Base-by-base conservation (phyloP, 2,888 invertebrate species). In the Tenthredo amoena region DNA sequence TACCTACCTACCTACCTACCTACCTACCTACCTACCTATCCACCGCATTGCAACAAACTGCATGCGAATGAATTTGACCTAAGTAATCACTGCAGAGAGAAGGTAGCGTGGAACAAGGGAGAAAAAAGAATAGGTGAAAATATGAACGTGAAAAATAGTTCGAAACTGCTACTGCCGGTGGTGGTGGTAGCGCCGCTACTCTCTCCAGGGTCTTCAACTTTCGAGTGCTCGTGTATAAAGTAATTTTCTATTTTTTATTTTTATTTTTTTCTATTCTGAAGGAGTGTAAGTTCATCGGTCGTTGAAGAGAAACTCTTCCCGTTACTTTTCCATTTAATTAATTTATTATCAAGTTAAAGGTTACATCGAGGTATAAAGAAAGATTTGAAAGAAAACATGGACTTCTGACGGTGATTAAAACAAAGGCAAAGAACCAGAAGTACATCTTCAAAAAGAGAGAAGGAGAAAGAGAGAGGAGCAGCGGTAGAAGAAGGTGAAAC, bases 361-460 rank as follows among this genome's bases (percentile, higher is more conserved):
- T 55, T n/a, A 55, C 55, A n/a, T 55, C 55, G 55, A 6, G n/a
- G 55, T 55, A 55, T 1, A 55, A 55, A 7, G 10, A 26, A 62
- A 18, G 71, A 37, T 72, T 7, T 37, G 1, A 72, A 34, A 72
- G 71, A 37, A 72, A 72, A 72, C 71, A 40, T 18, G 40, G n/a
- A 72, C 34, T n/a, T 37, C 40, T 72, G 71, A 72, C 40, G 71
- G 21, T 72, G 71, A 72, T 72, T 72, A 72, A 72, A 72, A 72
- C n/a, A 31, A 43, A 74, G 40, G 12, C 74, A 43, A 12, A 43
- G 74, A 74, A 40, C 74, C 74, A n/a, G 71, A 72, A 72, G 55
- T 55, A 34, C 40, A 72, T 37, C n/a, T 31, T 62, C 26, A 12
- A 10, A 26, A 21, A 26, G 18, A 68, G 62, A n/a, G 21, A 7